Conservation (phyloP, 2,113 vertebrate species). For the Solea solea region DNA sequence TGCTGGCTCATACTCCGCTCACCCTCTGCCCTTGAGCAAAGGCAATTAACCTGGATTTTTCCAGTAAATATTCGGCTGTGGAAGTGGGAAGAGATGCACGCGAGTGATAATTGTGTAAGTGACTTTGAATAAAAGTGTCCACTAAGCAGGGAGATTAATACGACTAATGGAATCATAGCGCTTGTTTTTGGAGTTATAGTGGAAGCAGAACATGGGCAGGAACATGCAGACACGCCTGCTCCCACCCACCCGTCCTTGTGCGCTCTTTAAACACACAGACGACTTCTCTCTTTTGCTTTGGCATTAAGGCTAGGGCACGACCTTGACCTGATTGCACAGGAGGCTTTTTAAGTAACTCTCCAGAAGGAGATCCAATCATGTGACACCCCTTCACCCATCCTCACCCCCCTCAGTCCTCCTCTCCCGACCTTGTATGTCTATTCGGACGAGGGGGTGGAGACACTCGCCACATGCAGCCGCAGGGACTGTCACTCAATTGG, state of each 20-base stretch:
- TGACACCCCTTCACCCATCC: slow-evolving; percentile 73
- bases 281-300: slow-evolving; percentile 58
- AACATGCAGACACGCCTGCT: slow-evolving; percentile 14
- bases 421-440: slow-evolving; percentile 69
- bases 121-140: slow-evolving; percentile 80
- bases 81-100: slow-evolving; percentile 68
- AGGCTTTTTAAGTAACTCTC: slow-evolving; percentile 80
- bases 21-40: slow-evolving; percentile 77
- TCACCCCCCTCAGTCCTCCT: slow-evolving; percentile 42
- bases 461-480: slow-evolving; percentile 34
- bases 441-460: slow-evolving; percentile 52
- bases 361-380: slow-evolving; percentile 78
- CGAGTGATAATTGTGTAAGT: slow-evolving; percentile 75
- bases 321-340: slow-evolving; percentile 80
- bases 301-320: slow-evolving; percentile 68
- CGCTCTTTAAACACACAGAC: slow-evolving; percentile 26
- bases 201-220: slow-evolving; percentile 56
- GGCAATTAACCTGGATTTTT: slow-evolving; percentile 80
- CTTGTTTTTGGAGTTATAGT: slow-evolving; percentile 69
- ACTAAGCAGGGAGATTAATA: slow-evolving; percentile 78
- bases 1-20: slow-evolving; percentile 78
- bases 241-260: slow-evolving; percentile 26
- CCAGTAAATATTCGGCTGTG: slow-evolving; percentile 77
- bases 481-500: slow-evolving; percentile 55
- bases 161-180: slow-evolving; percentile 72